Evolutionary conservation across 2,888 invertebrate species (phyloP), one percentile per base, ranked within the genome.

Genomic region (Stramonita haemastoma): DNA sequence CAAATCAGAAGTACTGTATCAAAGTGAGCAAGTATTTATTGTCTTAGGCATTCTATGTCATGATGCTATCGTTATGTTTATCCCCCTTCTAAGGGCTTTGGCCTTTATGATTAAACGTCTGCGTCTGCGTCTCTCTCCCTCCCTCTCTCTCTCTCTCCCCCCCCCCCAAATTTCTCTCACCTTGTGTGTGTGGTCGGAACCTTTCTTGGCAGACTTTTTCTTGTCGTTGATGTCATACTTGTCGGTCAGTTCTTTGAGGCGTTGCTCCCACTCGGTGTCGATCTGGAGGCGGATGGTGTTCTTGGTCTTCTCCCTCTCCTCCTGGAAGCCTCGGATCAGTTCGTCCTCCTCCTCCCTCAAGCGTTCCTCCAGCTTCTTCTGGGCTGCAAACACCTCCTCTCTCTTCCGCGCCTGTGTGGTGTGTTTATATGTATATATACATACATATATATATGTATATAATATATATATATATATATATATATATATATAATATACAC

Each of bases 221-320:
- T 91, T 91, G 91, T 93, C 92, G 86, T 94, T 93, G 89, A 91
- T 92, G 85, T 95, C 95, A 89, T 94, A 96, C 91, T 93, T 94
- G 34, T 94, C 93, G 17, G 95, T 95, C 19, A 96, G 94, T 34
- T 95, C 95, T 85, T 94, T 92, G 22, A 96, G 94, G 81, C 93
- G 93, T 84, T 92, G 92, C 91, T 96, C 96, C 96, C 96, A 96
- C 91, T 96, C 96, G 83, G 98, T 98, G 96, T 98, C 97, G 95
- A 98, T 98, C 97, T 99, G 99, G 92, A 98, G 98, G 94, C 98
- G 97, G 95, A 99, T 98, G 96, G 98, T 97, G 95, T 98, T 97
- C 95, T 98, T 98, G 96, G 99, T 99, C 95, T 98, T 89, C 85
- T 93, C 92, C 26, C 95, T 89, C 86, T 95, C 94, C 89, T 93